These are phyloP conservation scores for Cheilinus undulatus DNA, from an alignment of 2,113 vertebrate species.

Conservation along the genomic window DNA sequence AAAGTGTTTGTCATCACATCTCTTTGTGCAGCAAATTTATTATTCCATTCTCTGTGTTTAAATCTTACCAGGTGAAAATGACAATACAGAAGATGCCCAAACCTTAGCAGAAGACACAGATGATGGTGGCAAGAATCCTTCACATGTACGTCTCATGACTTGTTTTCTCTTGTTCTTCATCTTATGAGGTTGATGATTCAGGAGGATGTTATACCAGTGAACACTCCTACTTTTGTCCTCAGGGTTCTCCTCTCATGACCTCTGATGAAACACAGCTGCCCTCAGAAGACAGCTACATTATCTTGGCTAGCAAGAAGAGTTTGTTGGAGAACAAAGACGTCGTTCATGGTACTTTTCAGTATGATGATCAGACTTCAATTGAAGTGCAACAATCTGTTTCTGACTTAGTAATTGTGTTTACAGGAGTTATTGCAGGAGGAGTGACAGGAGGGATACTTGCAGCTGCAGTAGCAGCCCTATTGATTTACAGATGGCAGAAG, in stretches of 20 bases:
- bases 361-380: background rate
- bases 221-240: conserved; percentile 20
- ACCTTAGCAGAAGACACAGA: background rate
- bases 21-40: background rate
- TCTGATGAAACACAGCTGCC: background rate
- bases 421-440: conserved; percentile 89
- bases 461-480: conserved; percentile 81
- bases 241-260: conserved; percentile 35
- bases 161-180: background rate
- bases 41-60: background rate
- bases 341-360: conserved; percentile 80
- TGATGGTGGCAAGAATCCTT: background rate
- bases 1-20: background rate
- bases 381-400: background rate
- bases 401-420: conserved; percentile 10
- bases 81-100: background rate
- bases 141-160: conserved; percentile 12
- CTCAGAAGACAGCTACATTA: background rate
- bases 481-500: conserved; percentile 90
- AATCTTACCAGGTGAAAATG: background rate
- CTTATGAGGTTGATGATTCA: background rate
- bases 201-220: background rate
- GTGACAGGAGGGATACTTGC: conserved; percentile 85
- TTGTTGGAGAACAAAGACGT: conserved; percentile 87
- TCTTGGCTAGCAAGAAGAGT: conserved; percentile 62